Evolutionary conservation across 1,140 invertebrate species (phyloP), one percentile per base, ranked within the genome.

Genomic region (Gryllus bimaculatus): DNA sequence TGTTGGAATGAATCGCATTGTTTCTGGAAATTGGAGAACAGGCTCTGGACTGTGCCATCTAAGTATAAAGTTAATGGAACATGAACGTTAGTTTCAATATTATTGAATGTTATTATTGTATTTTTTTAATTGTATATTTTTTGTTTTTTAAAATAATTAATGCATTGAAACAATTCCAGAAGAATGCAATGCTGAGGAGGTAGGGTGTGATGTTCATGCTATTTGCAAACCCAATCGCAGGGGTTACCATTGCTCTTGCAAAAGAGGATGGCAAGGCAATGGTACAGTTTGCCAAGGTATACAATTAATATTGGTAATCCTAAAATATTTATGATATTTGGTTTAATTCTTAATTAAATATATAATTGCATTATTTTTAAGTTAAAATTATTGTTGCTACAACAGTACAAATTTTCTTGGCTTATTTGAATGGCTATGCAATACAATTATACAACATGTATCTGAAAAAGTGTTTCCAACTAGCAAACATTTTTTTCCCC

Each of bases 241-340:
- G 7, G 39, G 21, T 75, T 76, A 79, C 48, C 78, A 47, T 20
- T 80, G 80, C 48, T 74, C 54, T 8, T 80, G 80, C 26, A 78
- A 77, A 48, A 79, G 39, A 47, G 80, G 80, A 21, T 80, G 80
- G 80, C 39, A 80, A 75, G 80, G 80, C 47, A 73, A 80, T 48
- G 80, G 80, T n/a, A 79, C 13, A 47, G 26, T 12, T 8, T 80
- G 80, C 21, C 13, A 39, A 54, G 80, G 80, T 80, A 48, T 79
- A 20, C 18, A 66, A 66, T 39, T 39, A 39, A 39, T 39, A 39
- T 39, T 39, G 26, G 26, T 39, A 39, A 39, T 39, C 26, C 26
- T 39, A 39, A 39, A 39, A 2, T 39, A 39, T 39, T 39, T 39
- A 1, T 2, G 26, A 39, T 2, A 39, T 39, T 39, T 39, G 26